Percentiles rank a stretch among this genome's conserved stretches.
Evolutionary conservation across 2,888 invertebrate genomes (phyloP).

Genomic region (Hypena proboscidalis): DNA sequence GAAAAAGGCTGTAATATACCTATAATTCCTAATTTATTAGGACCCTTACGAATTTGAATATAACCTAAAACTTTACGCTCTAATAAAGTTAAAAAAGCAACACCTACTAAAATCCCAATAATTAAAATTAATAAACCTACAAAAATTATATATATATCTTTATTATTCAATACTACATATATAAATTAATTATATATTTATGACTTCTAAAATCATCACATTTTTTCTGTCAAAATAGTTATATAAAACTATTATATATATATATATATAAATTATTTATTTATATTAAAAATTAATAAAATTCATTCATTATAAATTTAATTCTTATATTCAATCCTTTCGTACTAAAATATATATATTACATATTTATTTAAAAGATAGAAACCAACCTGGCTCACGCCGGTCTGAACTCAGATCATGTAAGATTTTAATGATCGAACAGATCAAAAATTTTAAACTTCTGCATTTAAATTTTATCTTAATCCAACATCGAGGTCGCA

Average conservation of each 20-base stretch:
- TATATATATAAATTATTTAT: constrained; percentile 7
- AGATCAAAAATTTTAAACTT: constrained; percentile 89
- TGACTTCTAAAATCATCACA: constrained; percentile 90
- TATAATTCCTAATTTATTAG: constrained; percentile 88
- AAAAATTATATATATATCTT: constrained; percentile 71
- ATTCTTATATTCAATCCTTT: constrained; percentile 89
- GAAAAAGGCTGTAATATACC: constrained; percentile 89
- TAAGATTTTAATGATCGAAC: constrained; percentile 94
- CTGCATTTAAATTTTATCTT: constrained; percentile 89
- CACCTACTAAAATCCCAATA: constrained; percentile 86
- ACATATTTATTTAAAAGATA: constrained; percentile 88
- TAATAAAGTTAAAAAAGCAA: constrained; percentile 90
- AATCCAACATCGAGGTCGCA: constrained; percentile 97
- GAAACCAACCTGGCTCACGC: constrained; percentile 94
- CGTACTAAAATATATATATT: constrained; percentile 92
- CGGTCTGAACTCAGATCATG: constrained; percentile 96
- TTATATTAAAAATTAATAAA: constrained; percentile 47
- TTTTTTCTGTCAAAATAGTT: constrained; percentile 68
- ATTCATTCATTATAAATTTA: constrained; percentile 69
- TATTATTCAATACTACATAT: constrained; percentile 83
- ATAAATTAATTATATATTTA: constrained; percentile 81
- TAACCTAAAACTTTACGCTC: constrained; percentile 90
- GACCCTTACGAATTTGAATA: constrained; percentile 90
- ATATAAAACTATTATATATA: constrained; percentile 25
- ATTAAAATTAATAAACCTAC: constrained; percentile 81